Conservation (phyloP, 2,888 invertebrate species). For the Strigamia maritima region DNA sequence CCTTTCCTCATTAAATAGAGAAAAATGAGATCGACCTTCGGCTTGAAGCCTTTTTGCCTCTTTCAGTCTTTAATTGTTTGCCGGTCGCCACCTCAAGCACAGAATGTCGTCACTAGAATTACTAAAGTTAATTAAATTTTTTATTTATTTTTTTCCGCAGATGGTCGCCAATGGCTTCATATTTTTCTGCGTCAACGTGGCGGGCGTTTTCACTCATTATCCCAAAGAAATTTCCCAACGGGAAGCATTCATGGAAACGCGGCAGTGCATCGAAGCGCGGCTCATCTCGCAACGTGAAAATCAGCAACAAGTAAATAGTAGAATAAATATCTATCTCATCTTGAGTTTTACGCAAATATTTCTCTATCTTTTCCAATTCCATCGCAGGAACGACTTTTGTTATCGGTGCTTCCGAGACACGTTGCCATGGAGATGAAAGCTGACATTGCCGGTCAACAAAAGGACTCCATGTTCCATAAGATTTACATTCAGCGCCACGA, state of each 20-base stretch:
- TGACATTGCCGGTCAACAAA: slow-evolving; percentile 85
- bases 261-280: slow-evolving; percentile 86
- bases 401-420: slow-evolving; percentile 88
- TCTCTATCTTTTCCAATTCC: slow-evolving; percentile 10
- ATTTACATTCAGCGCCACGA: slow-evolving; percentile 97
- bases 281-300: slow-evolving; percentile 87
- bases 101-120: too few species aligned
- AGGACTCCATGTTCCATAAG: slow-evolving; percentile 95
- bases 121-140: too few species aligned
- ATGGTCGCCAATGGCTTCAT: slow-evolving; percentile 66
- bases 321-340: background rate
- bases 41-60: too few species aligned
- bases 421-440: slow-evolving; percentile 98
- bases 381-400: slow-evolving; percentile 73
- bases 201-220: slow-evolving; percentile 85
- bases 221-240: slow-evolving; percentile 86
- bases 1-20: too few species aligned
- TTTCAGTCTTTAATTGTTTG: too few species aligned
- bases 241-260: slow-evolving; percentile 89
- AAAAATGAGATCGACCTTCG: too few species aligned
- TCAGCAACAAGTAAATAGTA: slow-evolving; percentile 78
- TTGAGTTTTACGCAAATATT: background rate
- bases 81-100: too few species aligned
- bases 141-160: slow-evolving; percentile 53
- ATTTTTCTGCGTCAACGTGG: slow-evolving; percentile 73